Percentiles rank a stretch among this genome's conserved stretches.
phyloP scores from a whole-genome alignment of 2,113 vertebrate genomes.

The Gallinago undulata region DNA sequence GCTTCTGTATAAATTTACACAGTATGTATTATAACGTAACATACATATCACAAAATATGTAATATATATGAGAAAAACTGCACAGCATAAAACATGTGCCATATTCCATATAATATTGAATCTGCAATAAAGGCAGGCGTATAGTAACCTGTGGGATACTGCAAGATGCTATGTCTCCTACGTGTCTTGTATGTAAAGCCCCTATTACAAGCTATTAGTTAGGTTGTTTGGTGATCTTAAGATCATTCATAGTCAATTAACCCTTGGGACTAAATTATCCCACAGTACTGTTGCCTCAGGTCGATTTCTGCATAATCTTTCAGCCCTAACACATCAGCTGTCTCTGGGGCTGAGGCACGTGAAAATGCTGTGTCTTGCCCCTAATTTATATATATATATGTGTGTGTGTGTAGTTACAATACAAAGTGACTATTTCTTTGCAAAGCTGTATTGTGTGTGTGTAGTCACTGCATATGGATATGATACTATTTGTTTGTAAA shows the following conservation, averaged over 20 bases:
- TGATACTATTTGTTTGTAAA: not conserved
- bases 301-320: conserved; percentile 23
- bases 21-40: not conserved
- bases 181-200: not conserved
- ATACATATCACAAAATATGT: not conserved
- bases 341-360: not conserved
- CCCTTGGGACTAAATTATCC: conserved; percentile 59
- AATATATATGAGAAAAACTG: not conserved
- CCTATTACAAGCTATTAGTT: not conserved
- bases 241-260: conserved; percentile 60
- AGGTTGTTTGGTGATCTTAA: conserved; percentile 18
- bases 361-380: not conserved
- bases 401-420: too few species aligned
- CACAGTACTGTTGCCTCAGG: not conserved
- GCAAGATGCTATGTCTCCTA: not conserved
- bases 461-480: too few species aligned
- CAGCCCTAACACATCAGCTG: not conserved
- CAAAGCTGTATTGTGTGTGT: not conserved
- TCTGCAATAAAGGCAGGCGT: not conserved
- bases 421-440: not conserved
- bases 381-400: not conserved
- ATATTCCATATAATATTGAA: not conserved
- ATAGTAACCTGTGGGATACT: not conserved
- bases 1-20: not conserved
- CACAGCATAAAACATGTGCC: fast-evolving